Conservation (phyloP, 2,888 invertebrate genomes). For the Melangyna quadrimaculata region DNA sequence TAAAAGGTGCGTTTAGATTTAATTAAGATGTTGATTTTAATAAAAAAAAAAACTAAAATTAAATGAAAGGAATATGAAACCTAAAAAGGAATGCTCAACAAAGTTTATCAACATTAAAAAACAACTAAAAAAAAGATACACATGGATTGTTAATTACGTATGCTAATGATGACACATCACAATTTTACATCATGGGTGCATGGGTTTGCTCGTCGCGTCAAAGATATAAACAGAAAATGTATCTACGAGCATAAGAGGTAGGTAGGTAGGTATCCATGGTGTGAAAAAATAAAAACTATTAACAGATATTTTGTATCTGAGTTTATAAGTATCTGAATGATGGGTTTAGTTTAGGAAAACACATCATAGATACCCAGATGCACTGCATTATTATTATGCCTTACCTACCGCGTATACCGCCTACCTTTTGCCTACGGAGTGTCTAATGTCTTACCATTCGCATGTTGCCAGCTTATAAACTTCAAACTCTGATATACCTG, state of each 20-base stretch:
- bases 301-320: constrained; percentile 53
- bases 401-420: not conserved
- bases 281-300: constrained; percentile 55
- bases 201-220: not conserved
- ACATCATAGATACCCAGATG: constrained; percentile 40
- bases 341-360: constrained; percentile 39
- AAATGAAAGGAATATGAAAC: constrained; percentile 6
- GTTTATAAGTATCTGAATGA: constrained; percentile 11
- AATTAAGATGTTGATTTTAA: constrained; percentile 67
- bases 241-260: not conserved
- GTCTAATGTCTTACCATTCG: constrained; percentile 67
- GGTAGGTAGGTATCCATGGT: constrained; percentile 42
- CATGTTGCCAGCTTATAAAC: constrained; percentile 76
- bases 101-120: constrained; percentile 51
- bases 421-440: not conserved
- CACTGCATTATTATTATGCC: not conserved
- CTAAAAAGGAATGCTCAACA: constrained; percentile 25
- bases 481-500: constrained; percentile 63
- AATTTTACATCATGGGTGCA: constrained; percentile 39
- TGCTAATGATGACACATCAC: constrained; percentile 70
- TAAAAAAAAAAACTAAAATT: not conserved
- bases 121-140: constrained; percentile 34
- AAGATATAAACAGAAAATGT: not conserved
- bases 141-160: constrained; percentile 61
- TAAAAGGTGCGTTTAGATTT: constrained; percentile 72